Evolutionary conservation across 2,888 invertebrate species (phyloP).

Genomic region (Andrena flavipes): DNA sequence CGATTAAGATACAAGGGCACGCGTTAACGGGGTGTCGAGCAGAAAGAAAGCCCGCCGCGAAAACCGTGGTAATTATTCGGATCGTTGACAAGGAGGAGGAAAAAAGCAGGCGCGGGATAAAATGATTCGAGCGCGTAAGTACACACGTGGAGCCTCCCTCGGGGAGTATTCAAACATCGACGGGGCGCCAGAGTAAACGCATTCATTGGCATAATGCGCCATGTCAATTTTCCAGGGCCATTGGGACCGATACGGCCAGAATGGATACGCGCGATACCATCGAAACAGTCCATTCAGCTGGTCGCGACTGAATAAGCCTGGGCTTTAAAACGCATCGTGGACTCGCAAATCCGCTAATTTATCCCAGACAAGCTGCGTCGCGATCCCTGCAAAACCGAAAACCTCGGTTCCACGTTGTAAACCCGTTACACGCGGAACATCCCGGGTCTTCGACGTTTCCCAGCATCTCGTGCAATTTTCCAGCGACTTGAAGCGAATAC

Average conservation of each 20-base stretch:
- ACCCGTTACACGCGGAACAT: background rate
- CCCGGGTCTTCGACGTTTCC: background rate
- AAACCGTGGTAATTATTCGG: background rate
- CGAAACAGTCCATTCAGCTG: slow-evolving; percentile 49
- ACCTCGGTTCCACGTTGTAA: slow-evolving; percentile 7
- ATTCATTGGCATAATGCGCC: slow-evolving; percentile 60
- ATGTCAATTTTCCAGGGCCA: slow-evolving; percentile 58
- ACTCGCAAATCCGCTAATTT: slow-evolving; percentile 58
- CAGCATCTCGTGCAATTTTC: no score
- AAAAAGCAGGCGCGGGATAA: slow-evolving; percentile 10
- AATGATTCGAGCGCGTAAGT: slow-evolving; percentile 24
- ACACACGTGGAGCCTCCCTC: background rate
- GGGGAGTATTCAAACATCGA: slow-evolving; percentile 14
- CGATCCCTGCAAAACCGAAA: slow-evolving; percentile 13
- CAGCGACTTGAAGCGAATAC: background rate
- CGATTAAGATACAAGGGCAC: background rate
- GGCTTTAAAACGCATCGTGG: slow-evolving; percentile 56
- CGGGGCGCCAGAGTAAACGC: slow-evolving; percentile 31
- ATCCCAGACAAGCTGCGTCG: slow-evolving; percentile 25
- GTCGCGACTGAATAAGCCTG: slow-evolving; percentile 50
- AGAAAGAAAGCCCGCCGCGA: background rate
- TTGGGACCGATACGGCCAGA: slow-evolving; percentile 49
- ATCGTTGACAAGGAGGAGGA: background rate
- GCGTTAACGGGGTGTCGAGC: background rate
- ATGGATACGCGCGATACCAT: slow-evolving; percentile 51